phyloP scores from a whole-genome alignment of 2,113 vertebrate species.

The Greenwoodochromis staneri region DNA sequence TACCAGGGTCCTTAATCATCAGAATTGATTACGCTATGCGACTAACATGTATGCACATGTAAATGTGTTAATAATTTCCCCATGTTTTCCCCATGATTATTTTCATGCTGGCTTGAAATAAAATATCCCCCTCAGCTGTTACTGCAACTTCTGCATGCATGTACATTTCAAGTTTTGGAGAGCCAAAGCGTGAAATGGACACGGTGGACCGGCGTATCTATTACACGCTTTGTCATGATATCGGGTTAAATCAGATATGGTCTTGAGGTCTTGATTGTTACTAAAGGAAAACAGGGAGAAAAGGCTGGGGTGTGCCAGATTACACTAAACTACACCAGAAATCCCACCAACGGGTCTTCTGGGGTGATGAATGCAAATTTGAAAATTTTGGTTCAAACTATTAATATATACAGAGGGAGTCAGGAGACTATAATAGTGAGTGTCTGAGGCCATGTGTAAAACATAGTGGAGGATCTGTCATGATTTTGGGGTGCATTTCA shows the following conservation, averaged over 20 bases:
- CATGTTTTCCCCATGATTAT: not conserved
- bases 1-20: not conserved
- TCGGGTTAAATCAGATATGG: not conserved
- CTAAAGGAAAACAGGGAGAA: not conserved
- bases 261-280: not conserved
- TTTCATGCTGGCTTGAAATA: not conserved
- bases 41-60: not conserved
- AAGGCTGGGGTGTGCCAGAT: not conserved
- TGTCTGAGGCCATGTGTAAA: not conserved
- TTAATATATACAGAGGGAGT: not conserved
- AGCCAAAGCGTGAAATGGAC: not conserved
- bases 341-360: not conserved
- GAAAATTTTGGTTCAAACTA: not conserved
- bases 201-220: not conserved
- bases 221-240: not conserved
- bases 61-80: not conserved
- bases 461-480: not conserved
- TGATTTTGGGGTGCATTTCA: not conserved
- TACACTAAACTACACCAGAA: not conserved
- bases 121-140: not conserved
- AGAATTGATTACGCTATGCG: accelerated
- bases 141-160: not conserved
- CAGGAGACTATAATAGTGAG: not conserved
- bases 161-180: not conserved
- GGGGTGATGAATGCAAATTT: not conserved